Base-by-base conservation (phyloP, 2,113 vertebrate genomes). In the Gopherus flavomarginatus region DNA sequence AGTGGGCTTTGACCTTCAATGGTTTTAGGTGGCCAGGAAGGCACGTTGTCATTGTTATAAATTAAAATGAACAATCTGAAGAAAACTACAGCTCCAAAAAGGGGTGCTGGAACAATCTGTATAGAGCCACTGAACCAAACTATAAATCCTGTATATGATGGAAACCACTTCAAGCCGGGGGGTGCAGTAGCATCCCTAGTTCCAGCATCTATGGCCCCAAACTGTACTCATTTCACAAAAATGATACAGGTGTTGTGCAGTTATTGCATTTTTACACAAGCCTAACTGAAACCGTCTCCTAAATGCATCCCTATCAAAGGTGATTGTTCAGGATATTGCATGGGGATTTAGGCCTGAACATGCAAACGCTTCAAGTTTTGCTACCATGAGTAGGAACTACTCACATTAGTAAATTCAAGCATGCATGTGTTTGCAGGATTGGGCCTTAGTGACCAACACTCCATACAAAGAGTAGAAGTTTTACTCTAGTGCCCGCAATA, bases 391-490 rank as follows among this genome's bases (percentile, higher is more conserved):
- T 0, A 50, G 44, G 29, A 56, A 78, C 6, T 3, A 24, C 52
- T 84, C 87, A 79, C 38, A 35, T 27, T 4, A 31, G 31, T 2
- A 7, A 4, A 3, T 53, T 0, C 0, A 75, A 24, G 38, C 38
- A 75, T 75, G n/a, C 17, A 5, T 9, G 14, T 24, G 80, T 84
- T 72, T 52, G 53, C 27, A 65, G 81, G 42, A 24, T 26, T 80
- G 84, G 62, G 7, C 31, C 9, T 11, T 1, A 44, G 13, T 79
- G 38, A 81, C 16, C 42, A 22, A 10, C 50, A 14, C 65, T 79
- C 75, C 50, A 85, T 59, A 57, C 7, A 93, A 49, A 35, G 62
- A 65, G 62, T 31, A n/a, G 1, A 87, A 24, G 42, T 38, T 87
- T 17, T 57, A 50, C 79, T 94, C 81, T 16, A 69, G 47, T 9